phyloP scores from a whole-genome alignment of 2,888 invertebrate species.

The Amphipoea oculea region DNA sequence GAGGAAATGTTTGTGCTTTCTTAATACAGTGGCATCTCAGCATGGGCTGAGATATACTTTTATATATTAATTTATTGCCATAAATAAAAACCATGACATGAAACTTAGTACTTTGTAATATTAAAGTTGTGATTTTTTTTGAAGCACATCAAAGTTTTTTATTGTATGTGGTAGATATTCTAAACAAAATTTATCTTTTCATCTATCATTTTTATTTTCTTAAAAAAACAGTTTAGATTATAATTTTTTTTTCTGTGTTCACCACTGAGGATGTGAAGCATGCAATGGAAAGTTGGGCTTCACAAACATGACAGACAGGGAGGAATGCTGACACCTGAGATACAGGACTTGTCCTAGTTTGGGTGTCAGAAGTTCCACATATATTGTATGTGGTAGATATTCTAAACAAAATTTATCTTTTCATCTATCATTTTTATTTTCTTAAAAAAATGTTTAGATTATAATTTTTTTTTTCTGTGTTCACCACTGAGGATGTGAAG shows the following conservation, averaged over 20 bases:
- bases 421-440: no score
- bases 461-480: no score
- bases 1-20: conserved; percentile 4
- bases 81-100: conserved; percentile 40
- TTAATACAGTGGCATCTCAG: conserved; percentile 8
- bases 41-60: conserved; percentile 9
- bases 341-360: background rate
- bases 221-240: no score
- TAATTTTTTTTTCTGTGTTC: no score
- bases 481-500: no score
- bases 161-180: background rate
- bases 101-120: background rate
- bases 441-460: no score
- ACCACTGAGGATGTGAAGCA: no score
- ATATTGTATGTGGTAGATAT: no score
- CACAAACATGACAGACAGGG: no score
- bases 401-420: background rate
- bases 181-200: background rate
- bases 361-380: background rate
- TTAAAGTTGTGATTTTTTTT: background rate
- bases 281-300: no score
- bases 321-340: no score
- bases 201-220: no score
- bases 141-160: background rate
- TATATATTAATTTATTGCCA: conserved; percentile 10